Evolutionary conservation across 1,140 invertebrate species (phyloP), one percentile per base, ranked within the genome.

Genomic region (Meloidogyne hapla): DNA sequence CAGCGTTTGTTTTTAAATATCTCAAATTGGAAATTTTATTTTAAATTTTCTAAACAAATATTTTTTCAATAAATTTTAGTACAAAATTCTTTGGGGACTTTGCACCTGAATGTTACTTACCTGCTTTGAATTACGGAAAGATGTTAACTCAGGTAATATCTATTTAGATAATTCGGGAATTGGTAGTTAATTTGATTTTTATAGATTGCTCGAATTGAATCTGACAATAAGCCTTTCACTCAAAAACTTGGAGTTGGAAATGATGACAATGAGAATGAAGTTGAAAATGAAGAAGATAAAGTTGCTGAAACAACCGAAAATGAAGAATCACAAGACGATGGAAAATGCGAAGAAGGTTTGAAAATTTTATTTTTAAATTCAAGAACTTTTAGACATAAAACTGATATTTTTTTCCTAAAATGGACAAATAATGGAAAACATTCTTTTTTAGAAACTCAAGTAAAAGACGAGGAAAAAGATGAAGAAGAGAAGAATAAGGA

Each of bases 111-210:
- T 77, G 69, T 6, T 77, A 45, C 40, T 40, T 61, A 61, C 76
- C 74, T n/a, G 75, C 26, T 56, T 67, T 68, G 15, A n/a, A 77
- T 25, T 77, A 78, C 38, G 76, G 76, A 40, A 63, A 64, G 21
- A 56, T 68, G n/a, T 33, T 77, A 2, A 48, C 62, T 18, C 61
- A 77, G 71, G 71, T 73, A 21, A 23, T 42, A 18, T 63, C 12
- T 38, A 2, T 48, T 23, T 70, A 13, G 13, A 73, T 40, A 9
- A 23, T 15, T 40, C 56, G 12, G 0, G 26, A 21, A 6, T 33
- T 63, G 13, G 13, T 4, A 18, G 8, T 38, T 21, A 10, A 23
- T 28, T 73, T 64, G 3, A 4, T 63, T 18, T 42, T 13, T 33
- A n/a, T 38, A 73, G 28, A 68, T 77, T 42, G 71, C 71, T 63